Conservation (phyloP, 2,888 invertebrate genomes). For the Ariolimax columbianus region DNA sequence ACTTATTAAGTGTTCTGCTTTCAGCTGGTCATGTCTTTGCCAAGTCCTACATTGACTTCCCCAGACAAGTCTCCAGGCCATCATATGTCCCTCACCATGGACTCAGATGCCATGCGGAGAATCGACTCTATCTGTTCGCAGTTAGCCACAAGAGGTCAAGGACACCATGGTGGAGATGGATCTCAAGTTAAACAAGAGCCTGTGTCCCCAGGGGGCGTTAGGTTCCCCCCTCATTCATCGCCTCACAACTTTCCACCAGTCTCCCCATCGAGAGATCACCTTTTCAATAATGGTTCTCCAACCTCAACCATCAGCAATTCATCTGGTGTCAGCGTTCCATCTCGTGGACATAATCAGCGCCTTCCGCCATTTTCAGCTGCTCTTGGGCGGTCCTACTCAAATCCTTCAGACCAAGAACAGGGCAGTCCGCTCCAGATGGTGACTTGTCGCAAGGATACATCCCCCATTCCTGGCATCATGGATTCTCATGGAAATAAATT, state of each 20-base stretch:
- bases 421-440: conserved; percentile 35
- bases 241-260: conserved; percentile 31
- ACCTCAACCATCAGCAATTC: conserved; percentile 50
- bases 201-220: conserved; percentile 50
- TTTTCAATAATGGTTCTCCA: conserved; percentile 48
- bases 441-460: conserved; percentile 30
- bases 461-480: conserved; percentile 39
- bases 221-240: conserved; percentile 34
- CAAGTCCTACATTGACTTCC: conserved; percentile 48
- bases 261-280: conserved; percentile 30
- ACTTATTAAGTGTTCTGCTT: neutral
- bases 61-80: conserved; percentile 47
- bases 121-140: conserved; percentile 69
- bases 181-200: conserved; percentile 57
- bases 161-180: conserved; percentile 9
- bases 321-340: conserved; percentile 30
- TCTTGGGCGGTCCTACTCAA: conserved; percentile 45
- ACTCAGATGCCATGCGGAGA: conserved; percentile 57
- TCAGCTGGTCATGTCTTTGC: conserved; percentile 46
- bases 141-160: conserved; percentile 57
- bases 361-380: conserved; percentile 44
- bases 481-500: conserved; percentile 36
- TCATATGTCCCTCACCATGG: conserved; percentile 31
- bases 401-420: conserved; percentile 44
- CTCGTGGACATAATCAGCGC: conserved; percentile 39